phyloP scores from a whole-genome alignment of 1,140 invertebrate species.

The Choristoneura fumiferana region DNA sequence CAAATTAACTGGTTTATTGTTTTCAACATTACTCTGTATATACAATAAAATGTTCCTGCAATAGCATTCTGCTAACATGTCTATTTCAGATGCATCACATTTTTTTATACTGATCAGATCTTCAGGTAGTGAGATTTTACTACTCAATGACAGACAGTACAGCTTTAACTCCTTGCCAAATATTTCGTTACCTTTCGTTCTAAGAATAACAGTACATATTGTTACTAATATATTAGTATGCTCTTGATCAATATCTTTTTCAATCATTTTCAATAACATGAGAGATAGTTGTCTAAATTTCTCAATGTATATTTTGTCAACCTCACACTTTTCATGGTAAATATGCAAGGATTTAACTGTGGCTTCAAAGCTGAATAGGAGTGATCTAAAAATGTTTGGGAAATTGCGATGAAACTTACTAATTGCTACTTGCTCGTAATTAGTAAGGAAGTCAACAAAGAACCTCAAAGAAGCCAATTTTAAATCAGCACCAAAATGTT shows the following conservation, averaged over 20 bases:
- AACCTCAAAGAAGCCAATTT: constrained; percentile 62
- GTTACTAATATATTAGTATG: constrained; percentile 36
- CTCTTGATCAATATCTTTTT: constrained; percentile 28
- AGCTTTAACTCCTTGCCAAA: constrained; percentile 51
- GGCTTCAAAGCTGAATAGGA: constrained; percentile 44
- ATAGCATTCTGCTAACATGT: constrained; percentile 50
- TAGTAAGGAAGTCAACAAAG: constrained; percentile 54
- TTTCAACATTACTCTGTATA: constrained; percentile 25
- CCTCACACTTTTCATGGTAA: constrained; percentile 50
- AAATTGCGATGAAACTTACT: constrained; percentile 41
- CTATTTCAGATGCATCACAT: constrained; percentile 47
- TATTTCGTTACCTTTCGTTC: constrained; percentile 33
- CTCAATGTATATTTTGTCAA: constrained; percentile 38
- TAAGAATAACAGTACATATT: constrained; percentile 47
- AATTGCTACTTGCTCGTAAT: constrained; percentile 43
- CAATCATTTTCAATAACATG: constrained; percentile 38
- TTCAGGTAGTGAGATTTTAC: constrained; percentile 40
- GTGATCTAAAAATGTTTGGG: constrained; percentile 36
- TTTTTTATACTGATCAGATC: constrained; percentile 44
- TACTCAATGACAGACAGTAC: constrained; percentile 48
- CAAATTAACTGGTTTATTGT: constrained; percentile 22
- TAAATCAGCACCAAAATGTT: constrained; percentile 59
- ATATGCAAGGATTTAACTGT: constrained; percentile 44
- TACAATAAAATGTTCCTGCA: constrained; percentile 37
- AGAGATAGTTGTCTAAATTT: constrained; percentile 42